Evolutionary conservation across 53 echinoderm and acorn worm genomes (phyloP).

Genomic region (Patiria pectinifera): DNA sequence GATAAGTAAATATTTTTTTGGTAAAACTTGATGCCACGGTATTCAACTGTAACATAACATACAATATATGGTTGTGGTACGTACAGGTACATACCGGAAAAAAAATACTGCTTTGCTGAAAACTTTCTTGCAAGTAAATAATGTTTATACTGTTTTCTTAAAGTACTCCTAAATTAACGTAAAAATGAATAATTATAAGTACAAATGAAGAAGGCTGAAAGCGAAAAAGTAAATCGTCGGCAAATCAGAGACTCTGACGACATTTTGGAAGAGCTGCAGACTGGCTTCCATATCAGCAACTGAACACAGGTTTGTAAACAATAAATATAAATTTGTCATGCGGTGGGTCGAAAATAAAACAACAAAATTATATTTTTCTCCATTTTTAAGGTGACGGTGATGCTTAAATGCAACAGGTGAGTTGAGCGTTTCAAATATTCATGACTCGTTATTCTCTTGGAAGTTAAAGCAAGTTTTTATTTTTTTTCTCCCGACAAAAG

Average conservation of each 20-base stretch:
- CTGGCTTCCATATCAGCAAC: background rate
- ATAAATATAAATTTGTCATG: slow-evolving; percentile 53
- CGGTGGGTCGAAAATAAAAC: slow-evolving; percentile 46
- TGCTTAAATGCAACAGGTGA: background rate
- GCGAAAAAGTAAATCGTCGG: background rate
- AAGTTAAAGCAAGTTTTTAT: background rate
- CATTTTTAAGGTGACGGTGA: background rate
- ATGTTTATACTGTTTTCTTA: background rate
- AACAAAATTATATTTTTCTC: background rate
- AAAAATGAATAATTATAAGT: background rate
- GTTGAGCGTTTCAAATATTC: background rate
- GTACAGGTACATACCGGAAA: background rate
- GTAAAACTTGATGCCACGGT: too few relatives aligned
- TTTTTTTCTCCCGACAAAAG: background rate
- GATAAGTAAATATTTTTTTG: too few relatives aligned
- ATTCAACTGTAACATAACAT: background rate
- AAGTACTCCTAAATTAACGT: background rate
- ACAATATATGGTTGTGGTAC: background rate
- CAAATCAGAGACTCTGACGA: background rate
- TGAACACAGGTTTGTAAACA: slow-evolving; percentile 8
- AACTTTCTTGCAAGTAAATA: background rate
- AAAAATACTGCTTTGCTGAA: slow-evolving; percentile 3
- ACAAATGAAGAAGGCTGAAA: slow-evolving; percentile 23
- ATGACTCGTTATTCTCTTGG: background rate
- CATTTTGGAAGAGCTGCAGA: slow-evolving; percentile 26